Conservation (phyloP, 1,140 invertebrate species). For the Chionoecetes opilio region DNA sequence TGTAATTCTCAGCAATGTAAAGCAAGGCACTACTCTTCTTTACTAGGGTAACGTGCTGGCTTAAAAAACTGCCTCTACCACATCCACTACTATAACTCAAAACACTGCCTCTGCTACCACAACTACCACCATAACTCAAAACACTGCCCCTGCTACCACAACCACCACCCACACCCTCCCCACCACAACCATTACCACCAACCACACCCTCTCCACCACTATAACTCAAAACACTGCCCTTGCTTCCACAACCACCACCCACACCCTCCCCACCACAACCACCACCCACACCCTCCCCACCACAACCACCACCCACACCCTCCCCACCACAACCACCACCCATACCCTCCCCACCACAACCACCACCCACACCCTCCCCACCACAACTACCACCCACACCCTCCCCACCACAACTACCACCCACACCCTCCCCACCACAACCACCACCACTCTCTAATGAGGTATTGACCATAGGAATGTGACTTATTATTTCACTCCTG, state of each 20-base stretch:
- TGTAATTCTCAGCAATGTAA: conserved; percentile 27
- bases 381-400: background rate
- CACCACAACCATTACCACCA: no score
- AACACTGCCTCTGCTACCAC: background rate
- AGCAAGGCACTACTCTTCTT: background rate
- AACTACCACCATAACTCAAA: background rate
- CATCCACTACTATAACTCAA: background rate
- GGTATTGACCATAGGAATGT: no score
- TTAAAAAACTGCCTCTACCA: background rate
- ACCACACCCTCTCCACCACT: background rate
- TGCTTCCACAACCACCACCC: no score
- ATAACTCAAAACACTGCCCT: background rate
- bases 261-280: no score
- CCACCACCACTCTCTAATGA: no score
- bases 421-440: no score
- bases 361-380: background rate
- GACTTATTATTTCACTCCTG: no score
- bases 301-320: background rate
- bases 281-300: background rate
- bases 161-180: no score
- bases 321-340: no score
- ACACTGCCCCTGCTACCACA: background rate
- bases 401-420: no score
- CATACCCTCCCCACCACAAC: no score
- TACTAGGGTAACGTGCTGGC: background rate